Evolutionary conservation across 1,140 invertebrate species (phyloP).

Genomic region (Diachasmimorpha longicaudata): DNA sequence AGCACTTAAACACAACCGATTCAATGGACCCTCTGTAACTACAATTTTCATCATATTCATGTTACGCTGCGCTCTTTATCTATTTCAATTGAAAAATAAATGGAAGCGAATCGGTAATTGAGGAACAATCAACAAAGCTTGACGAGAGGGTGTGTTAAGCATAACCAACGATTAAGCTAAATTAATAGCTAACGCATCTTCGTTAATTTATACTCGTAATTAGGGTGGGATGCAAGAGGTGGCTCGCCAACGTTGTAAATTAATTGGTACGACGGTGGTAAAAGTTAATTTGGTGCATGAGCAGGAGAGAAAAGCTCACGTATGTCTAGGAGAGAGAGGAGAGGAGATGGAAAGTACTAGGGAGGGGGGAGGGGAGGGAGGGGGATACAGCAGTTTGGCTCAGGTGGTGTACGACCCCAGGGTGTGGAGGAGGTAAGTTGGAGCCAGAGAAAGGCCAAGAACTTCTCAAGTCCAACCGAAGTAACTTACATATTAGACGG

Average conservation of each 20-base stretch:
- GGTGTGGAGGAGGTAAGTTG: background rate
- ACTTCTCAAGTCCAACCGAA: constrained; percentile 8
- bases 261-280: constrained; percentile 60
- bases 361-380: constrained; percentile 27
- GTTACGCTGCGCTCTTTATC: no score
- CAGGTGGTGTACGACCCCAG: constrained; percentile 44
- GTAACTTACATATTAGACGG: constrained; percentile 23
- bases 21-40: background rate
- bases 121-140: background rate
- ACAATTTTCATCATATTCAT: background rate
- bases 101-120: background rate
- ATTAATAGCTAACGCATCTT: constrained; percentile 25
- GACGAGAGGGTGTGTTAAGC: background rate
- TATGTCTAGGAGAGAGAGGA: background rate
- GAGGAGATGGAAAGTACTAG: background rate
- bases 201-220: constrained; percentile 58
- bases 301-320: constrained; percentile 23
- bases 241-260: constrained; percentile 46
- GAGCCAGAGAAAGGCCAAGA: constrained; percentile 16
- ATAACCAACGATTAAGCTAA: background rate
- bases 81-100: background rate
- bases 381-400: constrained; percentile 46
- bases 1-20: no score
- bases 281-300: constrained; percentile 57
- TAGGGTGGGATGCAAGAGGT: constrained; percentile 37